Conservation (phyloP, 2,113 vertebrate species). For the Sarotherodon lohbergeri region DNA sequence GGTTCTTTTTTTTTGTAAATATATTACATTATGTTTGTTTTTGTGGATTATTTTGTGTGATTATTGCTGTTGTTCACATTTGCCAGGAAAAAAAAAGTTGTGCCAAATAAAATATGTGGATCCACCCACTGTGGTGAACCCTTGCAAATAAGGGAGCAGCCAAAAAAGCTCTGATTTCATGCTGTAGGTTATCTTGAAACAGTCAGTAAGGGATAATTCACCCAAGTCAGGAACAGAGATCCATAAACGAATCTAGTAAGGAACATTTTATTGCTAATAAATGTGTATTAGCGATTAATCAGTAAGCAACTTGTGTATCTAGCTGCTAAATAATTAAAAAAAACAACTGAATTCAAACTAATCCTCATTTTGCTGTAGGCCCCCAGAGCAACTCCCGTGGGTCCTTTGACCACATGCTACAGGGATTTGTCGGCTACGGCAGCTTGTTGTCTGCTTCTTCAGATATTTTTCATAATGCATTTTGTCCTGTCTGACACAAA, state of each 20-base stretch:
- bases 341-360: neutral
- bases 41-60: neutral
- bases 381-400: neutral
- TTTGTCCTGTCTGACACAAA: slow-evolving; percentile 19
- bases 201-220: neutral
- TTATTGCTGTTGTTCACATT: neutral
- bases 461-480: slow-evolving; percentile 23
- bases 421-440: neutral
- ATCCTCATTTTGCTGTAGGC: slow-evolving; percentile 13
- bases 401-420: slow-evolving; percentile 14
- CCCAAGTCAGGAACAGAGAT: neutral
- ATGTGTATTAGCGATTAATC: neutral
- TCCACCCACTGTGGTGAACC: neutral
- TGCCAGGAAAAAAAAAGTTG: neutral
- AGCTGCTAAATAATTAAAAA: neutral
- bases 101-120: neutral
- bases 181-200: neutral
- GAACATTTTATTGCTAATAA: neutral
- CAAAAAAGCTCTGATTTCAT: neutral
- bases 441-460: slow-evolving; percentile 1
- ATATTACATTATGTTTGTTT: neutral
- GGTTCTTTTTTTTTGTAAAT: neutral
- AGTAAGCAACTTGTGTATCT: neutral
- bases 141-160: neutral
- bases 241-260: neutral